phyloP scores from a whole-genome alignment of 2,888 invertebrate genomes.

The Agrotis exclamationis region DNA sequence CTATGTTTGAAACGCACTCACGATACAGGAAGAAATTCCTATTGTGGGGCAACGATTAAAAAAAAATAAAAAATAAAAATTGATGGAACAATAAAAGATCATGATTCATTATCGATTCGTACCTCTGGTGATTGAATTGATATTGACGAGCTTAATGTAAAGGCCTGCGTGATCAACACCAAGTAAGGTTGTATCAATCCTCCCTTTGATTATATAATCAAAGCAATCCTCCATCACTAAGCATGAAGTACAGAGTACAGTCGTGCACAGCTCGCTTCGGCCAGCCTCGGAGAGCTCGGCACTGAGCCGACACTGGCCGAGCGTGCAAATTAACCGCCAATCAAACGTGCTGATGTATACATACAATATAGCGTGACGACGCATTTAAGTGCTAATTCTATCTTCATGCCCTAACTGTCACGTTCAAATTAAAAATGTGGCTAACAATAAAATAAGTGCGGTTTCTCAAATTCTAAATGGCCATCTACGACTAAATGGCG shows the following conservation, averaged over 20 bases:
- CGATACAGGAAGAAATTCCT: too few relatives aligned
- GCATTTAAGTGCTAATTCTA: conserved; percentile 3
- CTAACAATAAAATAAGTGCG: not conserved
- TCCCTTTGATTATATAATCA: too few relatives aligned
- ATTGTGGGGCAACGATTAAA: too few relatives aligned
- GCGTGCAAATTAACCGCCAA: conserved; percentile 38
- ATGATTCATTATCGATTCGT: not conserved
- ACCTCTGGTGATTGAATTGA: not conserved
- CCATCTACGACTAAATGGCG: not conserved
- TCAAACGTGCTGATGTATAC: conserved; percentile 25
- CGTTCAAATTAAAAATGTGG: not conserved
- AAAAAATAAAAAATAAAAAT: too few relatives aligned
- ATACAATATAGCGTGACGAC: conserved; percentile 11
- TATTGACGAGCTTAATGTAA: conserved; percentile 13
- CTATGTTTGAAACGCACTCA: too few relatives aligned
- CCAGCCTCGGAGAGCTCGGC: conserved; percentile 33
- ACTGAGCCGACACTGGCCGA: conserved; percentile 8
- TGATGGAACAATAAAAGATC: not conserved
- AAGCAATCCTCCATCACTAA: not conserved
- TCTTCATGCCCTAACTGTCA: conserved; percentile 1
- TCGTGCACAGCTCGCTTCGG: conserved; percentile 19
- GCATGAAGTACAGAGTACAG: conserved; percentile 7
- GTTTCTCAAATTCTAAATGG: not conserved
- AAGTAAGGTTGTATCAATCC: conserved; percentile 19
- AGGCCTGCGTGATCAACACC: conserved; percentile 18